Conservation (phyloP, 1,140 invertebrate genomes). For the Drosophila sturtevanti region DNA sequence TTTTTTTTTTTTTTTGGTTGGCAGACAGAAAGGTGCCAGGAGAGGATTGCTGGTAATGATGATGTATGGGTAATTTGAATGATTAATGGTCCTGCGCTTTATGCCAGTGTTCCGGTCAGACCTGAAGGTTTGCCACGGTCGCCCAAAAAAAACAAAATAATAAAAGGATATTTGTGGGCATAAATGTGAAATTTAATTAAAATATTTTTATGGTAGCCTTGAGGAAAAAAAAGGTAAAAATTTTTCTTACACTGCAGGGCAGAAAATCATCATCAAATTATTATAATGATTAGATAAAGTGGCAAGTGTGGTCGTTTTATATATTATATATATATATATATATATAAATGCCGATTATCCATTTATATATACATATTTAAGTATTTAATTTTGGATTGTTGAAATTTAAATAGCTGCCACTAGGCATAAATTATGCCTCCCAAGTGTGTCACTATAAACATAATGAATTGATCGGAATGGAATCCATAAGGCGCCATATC, state of each 20-base stretch:
- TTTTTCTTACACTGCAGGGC: not conserved
- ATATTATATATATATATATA: not conserved
- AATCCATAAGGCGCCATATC: conserved; percentile 72
- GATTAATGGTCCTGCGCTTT: conserved; percentile 72
- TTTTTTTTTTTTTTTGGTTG: conserved; percentile 28
- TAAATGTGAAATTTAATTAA: conserved; percentile 76
- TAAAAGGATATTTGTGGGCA: conserved; percentile 53
- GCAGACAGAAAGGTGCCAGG: conserved; percentile 65
- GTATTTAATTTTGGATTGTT: not conserved
- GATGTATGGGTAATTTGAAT: conserved; percentile 80
- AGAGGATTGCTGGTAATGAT: conserved; percentile 67
- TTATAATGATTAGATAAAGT: not conserved
- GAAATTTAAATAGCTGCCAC: conserved; percentile 28
- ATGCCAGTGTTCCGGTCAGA: conserved; percentile 68
- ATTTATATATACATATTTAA: not conserved
- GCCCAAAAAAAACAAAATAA: conserved; percentile 33
- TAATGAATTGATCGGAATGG: conserved; percentile 56
- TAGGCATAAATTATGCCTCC: conserved; percentile 42
- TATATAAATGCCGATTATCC: not conserved
- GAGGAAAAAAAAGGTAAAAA: conserved; percentile 30
- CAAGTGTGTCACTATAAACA: conserved; percentile 49
- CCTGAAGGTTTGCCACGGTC: conserved; percentile 38
- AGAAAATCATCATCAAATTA: not conserved
- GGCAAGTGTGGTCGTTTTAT: not conserved
- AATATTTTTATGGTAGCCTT: conserved; percentile 74